Evolutionary conservation across 2,113 vertebrate genomes (phyloP).

Genomic region (Myotis davidii): DNA sequence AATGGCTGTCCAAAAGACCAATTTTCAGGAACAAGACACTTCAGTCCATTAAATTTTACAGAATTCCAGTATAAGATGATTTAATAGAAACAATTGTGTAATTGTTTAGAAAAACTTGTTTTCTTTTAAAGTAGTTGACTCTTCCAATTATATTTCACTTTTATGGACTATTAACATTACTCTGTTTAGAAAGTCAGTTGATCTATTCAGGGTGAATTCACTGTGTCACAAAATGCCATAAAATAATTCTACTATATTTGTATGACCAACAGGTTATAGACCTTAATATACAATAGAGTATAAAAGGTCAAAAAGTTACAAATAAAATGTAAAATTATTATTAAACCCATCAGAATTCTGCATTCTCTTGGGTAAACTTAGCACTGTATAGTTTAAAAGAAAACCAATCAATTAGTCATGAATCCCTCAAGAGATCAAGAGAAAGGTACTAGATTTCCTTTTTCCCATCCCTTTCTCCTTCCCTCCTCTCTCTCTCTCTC

Average conservation of each 20-base stretch:
- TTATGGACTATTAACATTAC: neutral
- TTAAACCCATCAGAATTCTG: neutral
- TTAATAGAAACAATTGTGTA: neutral
- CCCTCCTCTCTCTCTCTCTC: neutral
- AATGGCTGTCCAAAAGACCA: neutral
- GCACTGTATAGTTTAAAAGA: neutral
- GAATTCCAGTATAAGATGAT: neutral
- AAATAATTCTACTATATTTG: constrained; percentile 11
- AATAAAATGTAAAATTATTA: neutral
- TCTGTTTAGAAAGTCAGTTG: neutral
- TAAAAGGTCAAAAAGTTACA: neutral
- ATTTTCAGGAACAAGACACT: neutral
- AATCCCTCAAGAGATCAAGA: neutral
- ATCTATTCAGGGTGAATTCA: neutral
- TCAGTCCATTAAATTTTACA: neutral
- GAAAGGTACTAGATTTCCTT: neutral
- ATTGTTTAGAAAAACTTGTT: constrained; percentile 12
- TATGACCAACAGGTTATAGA: neutral
- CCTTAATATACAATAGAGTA: neutral
- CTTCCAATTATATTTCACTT: constrained; percentile 18
- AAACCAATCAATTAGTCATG: neutral
- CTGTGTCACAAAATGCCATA: neutral
- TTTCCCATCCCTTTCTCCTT: neutral
- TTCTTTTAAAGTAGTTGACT: neutral
- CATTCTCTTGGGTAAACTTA: neutral